These are phyloP conservation scores for Plecotus auritus DNA, from an alignment of 2,113 vertebrate genomes.

Conservation along the genomic window DNA sequence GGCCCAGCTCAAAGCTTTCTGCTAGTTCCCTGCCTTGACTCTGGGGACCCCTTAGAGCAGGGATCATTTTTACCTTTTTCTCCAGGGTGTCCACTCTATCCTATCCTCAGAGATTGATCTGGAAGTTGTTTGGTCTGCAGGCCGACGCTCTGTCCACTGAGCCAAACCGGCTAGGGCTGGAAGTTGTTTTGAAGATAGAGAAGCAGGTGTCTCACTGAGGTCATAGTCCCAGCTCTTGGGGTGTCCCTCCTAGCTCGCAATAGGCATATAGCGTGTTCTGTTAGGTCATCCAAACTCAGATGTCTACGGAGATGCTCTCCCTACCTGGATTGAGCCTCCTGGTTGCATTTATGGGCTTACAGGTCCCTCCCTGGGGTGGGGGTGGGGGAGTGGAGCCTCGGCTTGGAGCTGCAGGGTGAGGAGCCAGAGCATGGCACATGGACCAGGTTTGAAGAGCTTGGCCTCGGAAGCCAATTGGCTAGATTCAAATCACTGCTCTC, in stretches of 20 bases:
- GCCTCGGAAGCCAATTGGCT: not conserved
- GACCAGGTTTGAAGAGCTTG: not conserved
- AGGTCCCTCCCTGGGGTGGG: not conserved
- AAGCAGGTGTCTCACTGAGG: not conserved
- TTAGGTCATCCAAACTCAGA: not conserved
- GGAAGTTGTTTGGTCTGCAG: not conserved
- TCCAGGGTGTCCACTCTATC: not conserved
- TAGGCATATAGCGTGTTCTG: not conserved
- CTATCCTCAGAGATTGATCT: rapidly evolving
- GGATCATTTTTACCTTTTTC: not conserved
- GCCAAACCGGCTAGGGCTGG: too few species aligned
- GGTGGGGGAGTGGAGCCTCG: not conserved
- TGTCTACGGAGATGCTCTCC: not conserved
- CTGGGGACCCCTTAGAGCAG: not conserved
- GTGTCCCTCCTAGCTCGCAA: not conserved
- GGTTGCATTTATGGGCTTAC: not conserved
- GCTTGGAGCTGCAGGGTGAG: not conserved
- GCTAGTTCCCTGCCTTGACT: not conserved
- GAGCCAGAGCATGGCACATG: not conserved
- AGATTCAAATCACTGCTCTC: not conserved
- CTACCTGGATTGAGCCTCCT: not conserved
- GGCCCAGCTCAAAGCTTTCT: not conserved
- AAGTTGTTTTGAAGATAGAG: not conserved
- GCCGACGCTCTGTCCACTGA: too few species aligned
- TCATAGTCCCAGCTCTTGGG: not conserved